Conservation (phyloP, 2,797 vertebrate species). For the Gallinago nigripennis region DNA sequence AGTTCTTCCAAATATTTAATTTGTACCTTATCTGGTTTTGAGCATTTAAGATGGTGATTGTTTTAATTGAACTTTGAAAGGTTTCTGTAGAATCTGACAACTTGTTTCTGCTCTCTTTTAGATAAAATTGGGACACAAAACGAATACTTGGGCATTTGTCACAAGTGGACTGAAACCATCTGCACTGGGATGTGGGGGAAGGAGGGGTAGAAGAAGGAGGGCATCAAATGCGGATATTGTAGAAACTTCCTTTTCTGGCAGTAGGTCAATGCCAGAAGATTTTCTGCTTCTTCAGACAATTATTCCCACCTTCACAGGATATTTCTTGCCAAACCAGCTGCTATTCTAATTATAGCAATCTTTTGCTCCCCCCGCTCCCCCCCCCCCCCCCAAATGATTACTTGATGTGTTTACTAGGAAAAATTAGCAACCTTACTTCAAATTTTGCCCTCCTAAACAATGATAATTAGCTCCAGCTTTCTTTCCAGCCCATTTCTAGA, state of each 20-base stretch:
- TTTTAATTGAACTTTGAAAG: not conserved
- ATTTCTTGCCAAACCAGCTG: conserved; percentile 21
- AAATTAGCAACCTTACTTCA: not conserved
- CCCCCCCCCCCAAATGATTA: not conserved
- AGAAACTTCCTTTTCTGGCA: not conserved
- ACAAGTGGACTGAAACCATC: not conserved
- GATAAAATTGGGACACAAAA: not conserved
- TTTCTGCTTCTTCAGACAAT: not conserved
- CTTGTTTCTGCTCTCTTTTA: not conserved
- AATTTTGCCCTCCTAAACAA: not conserved
- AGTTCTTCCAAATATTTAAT: not conserved
- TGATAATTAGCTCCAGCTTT: not conserved
- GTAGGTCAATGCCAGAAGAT: not conserved
- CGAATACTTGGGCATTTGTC: not conserved
- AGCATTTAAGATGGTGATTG: not conserved
- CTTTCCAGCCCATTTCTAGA: not conserved
- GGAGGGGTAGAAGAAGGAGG: not conserved
- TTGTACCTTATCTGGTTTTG: not conserved
- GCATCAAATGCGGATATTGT: not conserved
- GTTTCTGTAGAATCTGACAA: not conserved
- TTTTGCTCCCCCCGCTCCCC: not conserved
- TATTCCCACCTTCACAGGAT: not conserved
- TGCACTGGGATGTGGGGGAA: not conserved
- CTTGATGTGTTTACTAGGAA: not conserved
- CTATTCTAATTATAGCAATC: not conserved